A percentile compares a stretch with the other conserved stretches of the same genome.
These are phyloP conservation scores for Chrysolina americana DNA, from an alignment of 2,888 invertebrate species.

Conservation along the genomic window DNA sequence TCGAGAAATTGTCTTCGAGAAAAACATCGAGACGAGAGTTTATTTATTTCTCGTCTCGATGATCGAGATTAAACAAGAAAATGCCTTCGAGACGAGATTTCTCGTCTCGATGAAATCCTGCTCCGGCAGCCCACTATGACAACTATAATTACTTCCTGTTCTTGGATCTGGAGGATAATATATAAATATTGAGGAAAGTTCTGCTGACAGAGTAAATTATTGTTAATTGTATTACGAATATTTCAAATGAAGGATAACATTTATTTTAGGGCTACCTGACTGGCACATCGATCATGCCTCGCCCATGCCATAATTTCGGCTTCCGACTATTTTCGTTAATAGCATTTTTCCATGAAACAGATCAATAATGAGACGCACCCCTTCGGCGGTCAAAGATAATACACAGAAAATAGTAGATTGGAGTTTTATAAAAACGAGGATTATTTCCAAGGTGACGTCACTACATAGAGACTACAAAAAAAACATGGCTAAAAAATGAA, in stretches of 20 bases:
- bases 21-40: no score
- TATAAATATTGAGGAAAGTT: background rate
- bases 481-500: no score
- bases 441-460: no score
- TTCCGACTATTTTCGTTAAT: background rate
- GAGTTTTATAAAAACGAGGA: background rate
- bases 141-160: no score
- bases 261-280: background rate
- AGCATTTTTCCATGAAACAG: constrained; percentile 9
- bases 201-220: background rate
- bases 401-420: background rate
- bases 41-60: no score
- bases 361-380: constrained; percentile 12
- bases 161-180: no score
- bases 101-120: no score
- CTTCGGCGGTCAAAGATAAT: background rate
- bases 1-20: no score
- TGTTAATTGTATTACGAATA: background rate
- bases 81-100: no score
- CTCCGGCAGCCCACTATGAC: no score
- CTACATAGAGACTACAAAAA: no score
- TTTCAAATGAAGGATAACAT: background rate
- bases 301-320: constrained; percentile 4
- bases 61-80: no score
- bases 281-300: constrained; percentile 1